phyloP scores from a whole-genome alignment of 2,888 invertebrate genomes.

The Ormyrus nitidulus region DNA sequence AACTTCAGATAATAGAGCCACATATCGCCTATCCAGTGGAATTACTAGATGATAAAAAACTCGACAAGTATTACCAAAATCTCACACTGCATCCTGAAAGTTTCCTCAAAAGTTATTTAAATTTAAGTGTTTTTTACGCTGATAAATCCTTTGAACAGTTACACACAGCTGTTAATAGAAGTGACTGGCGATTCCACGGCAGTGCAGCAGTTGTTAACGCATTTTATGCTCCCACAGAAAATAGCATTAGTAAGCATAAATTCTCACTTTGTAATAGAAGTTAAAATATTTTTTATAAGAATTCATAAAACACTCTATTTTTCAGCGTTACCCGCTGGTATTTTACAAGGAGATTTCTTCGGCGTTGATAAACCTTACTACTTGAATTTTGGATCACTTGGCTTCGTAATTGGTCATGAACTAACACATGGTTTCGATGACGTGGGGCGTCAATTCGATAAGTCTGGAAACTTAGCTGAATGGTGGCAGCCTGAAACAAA shows the following conservation, averaged over 20 bases:
- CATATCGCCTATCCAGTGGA: constrained; percentile 96
- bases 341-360: no score
- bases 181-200: constrained; percentile 90
- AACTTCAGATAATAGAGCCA: constrained; percentile 88
- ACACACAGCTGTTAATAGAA: constrained; percentile 88
- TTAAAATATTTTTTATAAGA: not conserved
- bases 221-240: constrained; percentile 90
- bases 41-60: constrained; percentile 86
- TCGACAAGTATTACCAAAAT: constrained; percentile 85
- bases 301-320: no score
- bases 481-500: no score
- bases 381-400: no score
- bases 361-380: no score
- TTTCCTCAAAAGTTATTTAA: constrained; percentile 76
- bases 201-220: constrained; percentile 91
- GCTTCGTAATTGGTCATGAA: no score
- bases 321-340: no score
- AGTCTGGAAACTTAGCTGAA: no score
- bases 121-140: constrained; percentile 76
- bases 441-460: no score
- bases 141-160: constrained; percentile 78
- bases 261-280: not conserved
- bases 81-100: constrained; percentile 73
- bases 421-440: no score
- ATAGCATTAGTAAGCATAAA: constrained; percentile 87